phyloP scores from a whole-genome alignment of 2,888 invertebrate genomes.

The Xanthia icteritia region DNA sequence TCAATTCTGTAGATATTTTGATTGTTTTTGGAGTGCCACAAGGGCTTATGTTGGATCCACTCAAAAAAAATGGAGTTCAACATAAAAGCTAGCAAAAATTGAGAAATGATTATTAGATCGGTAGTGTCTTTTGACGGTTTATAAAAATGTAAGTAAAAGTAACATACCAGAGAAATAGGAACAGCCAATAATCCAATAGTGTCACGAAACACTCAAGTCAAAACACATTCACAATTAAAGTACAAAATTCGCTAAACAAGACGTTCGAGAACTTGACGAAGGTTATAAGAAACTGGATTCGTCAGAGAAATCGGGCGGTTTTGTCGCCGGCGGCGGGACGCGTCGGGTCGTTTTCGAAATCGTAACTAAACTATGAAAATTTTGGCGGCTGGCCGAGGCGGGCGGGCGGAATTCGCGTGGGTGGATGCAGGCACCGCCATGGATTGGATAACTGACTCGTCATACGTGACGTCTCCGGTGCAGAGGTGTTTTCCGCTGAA shows the following conservation, averaged over 20 bases:
- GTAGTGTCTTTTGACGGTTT: not conserved
- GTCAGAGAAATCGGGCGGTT: conserved; percentile 83
- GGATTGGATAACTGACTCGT: conserved; percentile 86
- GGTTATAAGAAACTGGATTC: conserved; percentile 83
- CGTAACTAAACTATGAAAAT: conserved; percentile 90
- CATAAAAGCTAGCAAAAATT: conserved; percentile 1
- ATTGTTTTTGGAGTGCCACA: conserved; percentile 52
- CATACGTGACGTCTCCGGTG: conserved; percentile 84
- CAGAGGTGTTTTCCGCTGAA: conserved; percentile 90
- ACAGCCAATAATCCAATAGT: conserved; percentile 81
- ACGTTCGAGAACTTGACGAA: conserved; percentile 85
- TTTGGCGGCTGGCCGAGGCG: conserved; percentile 88
- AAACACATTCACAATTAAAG: conserved; percentile 80
- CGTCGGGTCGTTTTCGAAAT: conserved; percentile 91
- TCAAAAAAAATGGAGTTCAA: not conserved
- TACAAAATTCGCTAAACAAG: conserved; percentile 68
- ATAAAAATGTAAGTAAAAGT: conserved; percentile 34
- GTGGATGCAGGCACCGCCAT: conserved; percentile 80
- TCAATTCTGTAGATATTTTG: conserved; percentile 43
- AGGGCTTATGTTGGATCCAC: conserved; percentile 53
- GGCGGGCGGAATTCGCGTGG: conserved; percentile 87
- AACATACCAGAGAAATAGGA: conserved; percentile 74
- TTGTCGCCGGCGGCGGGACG: conserved; percentile 90
- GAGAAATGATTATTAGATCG: not conserved
- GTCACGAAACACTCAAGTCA: conserved; percentile 78